Evolutionary conservation across 2,888 invertebrate species (phyloP).

Genomic region (Troides aeacus): DNA sequence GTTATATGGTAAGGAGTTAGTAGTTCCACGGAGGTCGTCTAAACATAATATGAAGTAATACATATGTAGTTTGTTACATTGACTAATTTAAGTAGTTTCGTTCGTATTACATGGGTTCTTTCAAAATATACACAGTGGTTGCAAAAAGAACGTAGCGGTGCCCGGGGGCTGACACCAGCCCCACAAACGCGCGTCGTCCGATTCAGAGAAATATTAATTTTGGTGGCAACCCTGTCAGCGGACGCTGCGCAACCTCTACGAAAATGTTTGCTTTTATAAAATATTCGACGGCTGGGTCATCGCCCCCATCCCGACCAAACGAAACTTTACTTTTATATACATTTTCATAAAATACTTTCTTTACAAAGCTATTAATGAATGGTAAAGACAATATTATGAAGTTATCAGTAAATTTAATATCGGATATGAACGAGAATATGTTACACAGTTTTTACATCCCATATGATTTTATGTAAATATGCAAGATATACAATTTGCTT

Average conservation of each 20-base stretch:
- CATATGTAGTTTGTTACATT: neutral
- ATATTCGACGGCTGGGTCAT: constrained; percentile 25
- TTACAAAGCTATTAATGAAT: neutral
- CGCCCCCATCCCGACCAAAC: constrained; percentile 14
- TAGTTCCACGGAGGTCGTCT: too few species aligned
- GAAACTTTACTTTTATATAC: constrained; percentile 12
- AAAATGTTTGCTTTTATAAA: constrained; percentile 27
- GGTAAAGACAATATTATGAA: neutral
- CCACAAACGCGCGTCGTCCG: constrained; percentile 34
- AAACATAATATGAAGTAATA: too few species aligned
- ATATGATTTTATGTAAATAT: too few species aligned
- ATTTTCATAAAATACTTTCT: neutral
- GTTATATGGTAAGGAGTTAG: too few species aligned
- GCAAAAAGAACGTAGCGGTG: constrained; percentile 23
- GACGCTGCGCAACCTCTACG: constrained; percentile 5
- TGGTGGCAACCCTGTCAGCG: constrained; percentile 23
- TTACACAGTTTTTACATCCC: too few species aligned
- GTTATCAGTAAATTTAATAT: neutral
- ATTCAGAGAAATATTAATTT: constrained; percentile 39
- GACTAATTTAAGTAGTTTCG: neutral
- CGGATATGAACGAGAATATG: too few species aligned
- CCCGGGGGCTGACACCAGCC: constrained; percentile 33
- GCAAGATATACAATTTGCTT: neutral
- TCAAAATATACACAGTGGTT: constrained; percentile 7
- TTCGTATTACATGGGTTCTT: neutral